These are phyloP conservation scores for Spermophilus dauricus DNA, from an alignment of 2,113 vertebrate genomes.

Conservation along the genomic window DNA sequence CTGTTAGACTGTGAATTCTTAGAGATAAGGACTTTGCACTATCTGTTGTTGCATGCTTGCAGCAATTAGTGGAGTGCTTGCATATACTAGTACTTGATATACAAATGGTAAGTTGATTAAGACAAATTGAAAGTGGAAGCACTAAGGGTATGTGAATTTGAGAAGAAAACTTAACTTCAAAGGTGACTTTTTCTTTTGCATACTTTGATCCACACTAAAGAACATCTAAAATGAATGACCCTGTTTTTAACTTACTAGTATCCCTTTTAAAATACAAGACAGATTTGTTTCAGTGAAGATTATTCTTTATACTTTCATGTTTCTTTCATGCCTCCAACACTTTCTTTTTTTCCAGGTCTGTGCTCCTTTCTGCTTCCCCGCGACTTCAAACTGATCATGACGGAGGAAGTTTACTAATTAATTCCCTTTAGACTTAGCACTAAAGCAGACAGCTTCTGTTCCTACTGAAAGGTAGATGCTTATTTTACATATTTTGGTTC, in stretches of 20 bases:
- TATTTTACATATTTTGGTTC: conserved; percentile 31
- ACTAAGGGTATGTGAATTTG: neutral
- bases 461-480: conserved; percentile 11
- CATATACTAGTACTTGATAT: neutral
- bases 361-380: neutral
- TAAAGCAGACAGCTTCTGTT: neutral
- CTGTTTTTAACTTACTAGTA: conserved; percentile 37
- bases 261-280: conserved; percentile 56
- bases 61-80: conserved; percentile 12
- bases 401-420: conserved; percentile 69
- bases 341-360: neutral
- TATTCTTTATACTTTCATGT: conserved; percentile 50
- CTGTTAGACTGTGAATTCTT: neutral
- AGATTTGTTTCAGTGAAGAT: conserved; percentile 45
- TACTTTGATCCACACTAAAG: conserved; percentile 62
- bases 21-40: neutral
- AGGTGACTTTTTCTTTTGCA: conserved; percentile 35
- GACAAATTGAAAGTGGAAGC: conserved; percentile 35
- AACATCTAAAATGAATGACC: conserved; percentile 62
- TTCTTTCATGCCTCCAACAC: neutral
- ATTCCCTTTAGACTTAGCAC: conserved; percentile 66
- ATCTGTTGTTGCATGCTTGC: neutral
- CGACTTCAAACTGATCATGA: conserved; percentile 63
- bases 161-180: conserved; percentile 50
- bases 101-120: conserved; percentile 47